Evolutionary conservation across 1,140 invertebrate species (phyloP), one percentile per base, ranked within the genome.

Genomic region (Solenopsis invicta): DNA sequence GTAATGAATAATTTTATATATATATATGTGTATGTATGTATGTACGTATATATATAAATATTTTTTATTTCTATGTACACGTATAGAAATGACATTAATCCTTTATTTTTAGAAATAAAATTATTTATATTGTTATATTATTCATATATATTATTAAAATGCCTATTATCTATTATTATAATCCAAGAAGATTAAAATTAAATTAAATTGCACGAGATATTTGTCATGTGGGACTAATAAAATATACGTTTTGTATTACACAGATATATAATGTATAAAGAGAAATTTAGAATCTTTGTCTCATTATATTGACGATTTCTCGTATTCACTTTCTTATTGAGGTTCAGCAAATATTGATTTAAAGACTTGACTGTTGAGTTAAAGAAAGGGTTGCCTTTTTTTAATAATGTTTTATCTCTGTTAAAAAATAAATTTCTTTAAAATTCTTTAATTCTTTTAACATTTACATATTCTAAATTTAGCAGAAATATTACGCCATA

Each of bases 21-120:
- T 24, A 48, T 16, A 66, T 66, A 67, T n/a, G n/a, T n/a, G n/a
- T n/a, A n/a, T n/a, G n/a, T n/a, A n/a, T n/a, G n/a, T n/a, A n/a
- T n/a, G n/a, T n/a, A n/a, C n/a, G n/a, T n/a, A n/a, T n/a, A n/a
- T n/a, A n/a, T n/a, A n/a, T n/a, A n/a, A n/a, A n/a, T n/a, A n/a
- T n/a, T 67, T 18, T 41, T 3, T 37, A n/a, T 41, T 67, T n/a
- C 4, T 37, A 6, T 4, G 1, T 48, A 4, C 59, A 59, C 41
- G 59, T 76, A n/a, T 13, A 75, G 3, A 72, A 72, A 34, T 34
- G 29, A 34, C 24, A 71, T 52, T 72, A 71, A 50, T 8, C 9
- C 1, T 62, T 62, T 62, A 37, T 1, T 64, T 67, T 67, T 12
- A 67, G n/a, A 74, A 52, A 54, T 37, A 56, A n/a, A 52, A 12